These are phyloP conservation scores for Drosophila setosimentum DNA, from an alignment of 2,888 invertebrate species.

Conservation along the genomic window DNA sequence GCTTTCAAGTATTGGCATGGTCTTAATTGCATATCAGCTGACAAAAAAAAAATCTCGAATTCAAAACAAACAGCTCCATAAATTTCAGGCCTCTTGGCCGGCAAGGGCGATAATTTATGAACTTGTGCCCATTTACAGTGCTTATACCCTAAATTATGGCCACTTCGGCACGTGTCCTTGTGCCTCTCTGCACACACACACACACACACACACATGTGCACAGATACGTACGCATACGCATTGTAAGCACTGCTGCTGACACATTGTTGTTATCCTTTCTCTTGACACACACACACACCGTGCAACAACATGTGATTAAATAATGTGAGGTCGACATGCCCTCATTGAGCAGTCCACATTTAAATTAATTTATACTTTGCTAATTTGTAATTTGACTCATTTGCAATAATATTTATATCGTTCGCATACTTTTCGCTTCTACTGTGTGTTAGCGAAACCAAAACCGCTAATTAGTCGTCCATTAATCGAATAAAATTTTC, in stretches of 20 bases:
- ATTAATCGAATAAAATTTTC: conserved; percentile 26
- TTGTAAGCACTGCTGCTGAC: conserved; percentile 27
- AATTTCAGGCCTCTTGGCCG: conserved; percentile 7
- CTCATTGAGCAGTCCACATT: conserved; percentile 38
- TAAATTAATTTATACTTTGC: conserved; percentile 60
- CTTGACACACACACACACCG: conserved; percentile 5
- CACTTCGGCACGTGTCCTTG: conserved; percentile 54
- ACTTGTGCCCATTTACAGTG: conserved; percentile 61
- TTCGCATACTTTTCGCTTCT: background rate
- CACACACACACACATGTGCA: conserved; percentile 5
- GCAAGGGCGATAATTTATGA: conserved; percentile 60
- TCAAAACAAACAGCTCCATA: conserved; percentile 16
- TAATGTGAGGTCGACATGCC: conserved; percentile 31
- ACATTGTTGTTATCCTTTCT: conserved; percentile 39
- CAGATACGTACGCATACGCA: conserved; percentile 27
- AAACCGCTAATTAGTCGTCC: conserved; percentile 56
- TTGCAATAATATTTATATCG: conserved; percentile 22
- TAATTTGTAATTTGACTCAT: conserved; percentile 56
- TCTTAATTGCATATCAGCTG: conserved; percentile 52
- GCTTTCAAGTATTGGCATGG: conserved; percentile 11
- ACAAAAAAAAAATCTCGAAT: background rate
- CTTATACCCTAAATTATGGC: conserved; percentile 57
- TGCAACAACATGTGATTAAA: conserved; percentile 11
- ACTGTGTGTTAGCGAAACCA: background rate
- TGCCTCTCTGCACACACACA: conserved; percentile 6